phyloP scores from a whole-genome alignment of 1,140 invertebrate species.

The Solenopsis invicta region DNA sequence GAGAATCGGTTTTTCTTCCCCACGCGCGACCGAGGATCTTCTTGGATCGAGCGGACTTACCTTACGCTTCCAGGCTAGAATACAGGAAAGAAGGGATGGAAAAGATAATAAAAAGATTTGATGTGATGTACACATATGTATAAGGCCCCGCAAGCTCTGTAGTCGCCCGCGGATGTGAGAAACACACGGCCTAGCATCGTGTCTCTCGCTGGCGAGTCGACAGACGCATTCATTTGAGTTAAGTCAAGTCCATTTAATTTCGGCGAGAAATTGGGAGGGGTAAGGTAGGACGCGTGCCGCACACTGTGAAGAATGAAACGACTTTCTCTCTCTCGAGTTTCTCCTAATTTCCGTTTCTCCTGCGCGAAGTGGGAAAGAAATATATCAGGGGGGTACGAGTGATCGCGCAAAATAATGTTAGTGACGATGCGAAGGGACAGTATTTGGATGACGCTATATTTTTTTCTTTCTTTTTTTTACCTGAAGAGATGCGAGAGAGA shows the following conservation, averaged over 20 bases:
- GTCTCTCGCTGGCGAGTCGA: constrained; percentile 15
- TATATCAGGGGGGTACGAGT: not conserved
- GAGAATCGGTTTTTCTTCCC: constrained; percentile 9
- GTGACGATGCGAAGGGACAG: not conserved
- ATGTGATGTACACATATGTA: constrained; percentile 20
- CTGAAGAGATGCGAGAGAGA: constrained; percentile 1
- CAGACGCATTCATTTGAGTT: not conserved
- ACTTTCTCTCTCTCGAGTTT: constrained; percentile 51
- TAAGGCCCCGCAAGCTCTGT: constrained; percentile 57
- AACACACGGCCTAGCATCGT: constrained; percentile 18
- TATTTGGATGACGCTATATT: constrained; percentile 14
- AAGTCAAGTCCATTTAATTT: not conserved
- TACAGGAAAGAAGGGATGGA: constrained; percentile 29
- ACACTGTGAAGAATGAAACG: constrained; percentile 20
- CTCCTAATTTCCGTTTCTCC: not conserved
- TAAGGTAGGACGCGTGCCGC: constrained; percentile 17
- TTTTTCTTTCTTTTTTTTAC: no score
- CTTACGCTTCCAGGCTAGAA: constrained; percentile 64
- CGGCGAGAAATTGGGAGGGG: constrained; percentile 5
- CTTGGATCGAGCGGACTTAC: constrained; percentile 64
- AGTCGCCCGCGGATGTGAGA: constrained; percentile 49
- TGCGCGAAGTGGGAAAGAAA: not conserved
- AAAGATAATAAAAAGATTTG: constrained; percentile 44
- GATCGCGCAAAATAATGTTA: not conserved
- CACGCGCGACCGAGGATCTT: constrained; percentile 51